phyloP scores from a whole-genome alignment of 1,140 invertebrate species.

The Dreissena rostriformis region DNA sequence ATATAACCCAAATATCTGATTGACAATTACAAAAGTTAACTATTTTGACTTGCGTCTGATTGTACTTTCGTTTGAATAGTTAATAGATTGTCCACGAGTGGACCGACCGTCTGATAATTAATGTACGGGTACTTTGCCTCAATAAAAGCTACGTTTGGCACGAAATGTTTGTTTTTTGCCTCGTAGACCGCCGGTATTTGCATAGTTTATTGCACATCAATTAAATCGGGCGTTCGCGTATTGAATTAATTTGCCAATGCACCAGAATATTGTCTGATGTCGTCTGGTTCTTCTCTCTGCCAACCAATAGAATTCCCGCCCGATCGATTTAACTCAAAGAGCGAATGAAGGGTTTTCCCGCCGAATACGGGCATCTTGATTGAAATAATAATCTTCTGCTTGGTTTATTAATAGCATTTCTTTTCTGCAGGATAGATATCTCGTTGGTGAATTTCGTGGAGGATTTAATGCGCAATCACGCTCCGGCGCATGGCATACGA shows the following conservation, averaged over 20 bases:
- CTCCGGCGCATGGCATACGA: constrained; percentile 16
- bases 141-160: constrained; percentile 5
- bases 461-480: constrained; percentile 51
- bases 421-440: constrained; percentile 20
- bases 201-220: constrained; percentile 27
- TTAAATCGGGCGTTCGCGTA: constrained; percentile 49
- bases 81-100: no score
- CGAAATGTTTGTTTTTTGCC: constrained; percentile 22
- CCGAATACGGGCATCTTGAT: constrained; percentile 50
- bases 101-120: no score
- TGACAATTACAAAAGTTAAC: no score
- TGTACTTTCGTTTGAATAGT: no score
- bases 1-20: no score
- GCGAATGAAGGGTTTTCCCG: constrained; percentile 13
- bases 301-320: constrained; percentile 19
- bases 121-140: constrained; percentile 2
- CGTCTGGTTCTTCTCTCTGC: background rate
- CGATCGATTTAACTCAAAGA: background rate
- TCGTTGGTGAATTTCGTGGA: constrained; percentile 36
- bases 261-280: constrained; percentile 35
- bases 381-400: constrained; percentile 56
- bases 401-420: constrained; percentile 51
- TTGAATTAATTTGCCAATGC: constrained; percentile 51
- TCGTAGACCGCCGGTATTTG: constrained; percentile 10
- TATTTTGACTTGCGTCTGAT: no score